Evolutionary conservation across 2,888 invertebrate genomes (phyloP), one percentile per base, ranked within the genome.

Genomic region (Bellardia pandia): DNA sequence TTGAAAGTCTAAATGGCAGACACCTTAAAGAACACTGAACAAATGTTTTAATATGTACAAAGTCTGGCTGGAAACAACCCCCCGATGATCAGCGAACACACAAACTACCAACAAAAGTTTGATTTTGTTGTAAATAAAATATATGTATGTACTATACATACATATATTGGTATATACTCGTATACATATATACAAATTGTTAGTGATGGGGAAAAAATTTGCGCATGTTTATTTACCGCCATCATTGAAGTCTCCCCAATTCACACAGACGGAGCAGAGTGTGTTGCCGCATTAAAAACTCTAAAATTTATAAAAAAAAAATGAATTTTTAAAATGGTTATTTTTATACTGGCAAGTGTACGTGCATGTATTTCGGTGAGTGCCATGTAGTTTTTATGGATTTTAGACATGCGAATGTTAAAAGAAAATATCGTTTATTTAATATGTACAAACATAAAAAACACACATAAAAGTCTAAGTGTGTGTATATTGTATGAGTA

Each of bases 331-430:
- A 81, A 81, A 81, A 81, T 81, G 74, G 58, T 51, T 83, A 56
- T 77, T 77, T 71, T 64, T 72, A 48, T 56, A 60, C 37, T 40
- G 13, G 2, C 8, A 7, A 3, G 30, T 14, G 42, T 72, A 16
- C 71, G 13, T 42, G 23, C 56, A 53, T 69, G 8, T 64, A 71
- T 64, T 56, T 71, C 23, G 33, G 45, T 56, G 16, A 64, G 9
- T 56, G 76, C 45, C 40, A 77, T 60, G 58, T 72, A 53, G 30
- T 56, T 85, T 85, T 87, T 87, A 87, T 87, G 87, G 84, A 69
- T 85, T 81, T 87, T 78, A 87, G 87, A 81, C 87, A 87, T 87
- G 87, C 87, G 83, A 83, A 77, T 83, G 64, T 77, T 77, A 62
- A 58, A 58, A 64, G 42, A 16, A 76, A 71, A 72, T 45, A 60